These are phyloP conservation scores for Sprattus sprattus DNA, from an alignment of 2,113 vertebrate species.

Conservation along the genomic window DNA sequence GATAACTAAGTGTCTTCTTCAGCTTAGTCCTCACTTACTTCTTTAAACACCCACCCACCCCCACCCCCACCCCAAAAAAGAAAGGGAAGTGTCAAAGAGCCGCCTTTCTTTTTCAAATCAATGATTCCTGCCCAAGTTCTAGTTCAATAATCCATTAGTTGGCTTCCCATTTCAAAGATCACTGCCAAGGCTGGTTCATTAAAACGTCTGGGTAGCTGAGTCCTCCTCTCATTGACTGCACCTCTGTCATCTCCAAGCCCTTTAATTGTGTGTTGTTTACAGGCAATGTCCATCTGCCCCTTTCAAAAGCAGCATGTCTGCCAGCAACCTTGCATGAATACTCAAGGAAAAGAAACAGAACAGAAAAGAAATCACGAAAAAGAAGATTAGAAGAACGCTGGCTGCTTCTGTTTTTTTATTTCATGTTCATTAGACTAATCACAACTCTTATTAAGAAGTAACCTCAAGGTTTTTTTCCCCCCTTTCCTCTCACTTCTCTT, in stretches of 20 bases:
- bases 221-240: conserved; percentile 29
- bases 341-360: not conserved
- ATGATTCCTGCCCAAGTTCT: conserved; percentile 41
- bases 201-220: conserved; percentile 28
- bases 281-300: not conserved
- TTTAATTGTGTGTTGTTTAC: conserved; percentile 36
- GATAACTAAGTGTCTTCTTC: conserved; percentile 38
- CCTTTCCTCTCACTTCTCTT: not conserved
- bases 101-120: conserved; percentile 43
- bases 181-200: conserved; percentile 46
- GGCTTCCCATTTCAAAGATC: conserved; percentile 41
- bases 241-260: conserved; percentile 38
- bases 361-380: not conserved
- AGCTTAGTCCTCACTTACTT: conserved; percentile 9
- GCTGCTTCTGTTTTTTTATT: not conserved
- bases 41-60: conserved; percentile 25
- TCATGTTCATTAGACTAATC: not conserved
- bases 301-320: not conserved
- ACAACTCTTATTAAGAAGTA: conserved; percentile 8
- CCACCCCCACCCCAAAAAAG: conserved; percentile 11
- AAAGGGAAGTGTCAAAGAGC: conserved; percentile 29
- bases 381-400: not conserved
- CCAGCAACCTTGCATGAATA: not conserved
- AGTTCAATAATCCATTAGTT: conserved; percentile 49
- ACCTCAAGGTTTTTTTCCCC: not conserved